Percentiles rank a stretch among this genome's conserved stretches.
phyloP scores from a whole-genome alignment of 2,113 vertebrate genomes.

The Anarhynchus alexandrinus region DNA sequence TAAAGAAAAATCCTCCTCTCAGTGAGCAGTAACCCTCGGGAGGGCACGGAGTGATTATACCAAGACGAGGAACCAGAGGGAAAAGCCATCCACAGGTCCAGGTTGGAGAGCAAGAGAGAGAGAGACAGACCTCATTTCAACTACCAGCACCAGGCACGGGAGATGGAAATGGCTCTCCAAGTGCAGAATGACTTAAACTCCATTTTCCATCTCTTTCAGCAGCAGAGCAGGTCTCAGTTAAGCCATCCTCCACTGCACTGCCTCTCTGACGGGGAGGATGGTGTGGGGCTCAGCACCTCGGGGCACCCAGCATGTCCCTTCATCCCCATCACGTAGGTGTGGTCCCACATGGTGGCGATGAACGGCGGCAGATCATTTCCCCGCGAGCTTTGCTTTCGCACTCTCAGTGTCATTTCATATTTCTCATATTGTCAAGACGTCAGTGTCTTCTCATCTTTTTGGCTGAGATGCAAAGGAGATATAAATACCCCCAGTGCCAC shows the following conservation, averaged over 20 bases:
- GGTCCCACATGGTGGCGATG: background rate
- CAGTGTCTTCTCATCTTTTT: background rate
- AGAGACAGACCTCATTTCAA: background rate
- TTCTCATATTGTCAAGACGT: background rate
- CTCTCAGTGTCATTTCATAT: background rate
- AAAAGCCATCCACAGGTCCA: background rate
- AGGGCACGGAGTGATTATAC: background rate
- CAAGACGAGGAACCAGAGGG: background rate
- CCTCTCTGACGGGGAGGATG: background rate
- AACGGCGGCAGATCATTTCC: background rate
- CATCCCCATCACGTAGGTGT: rapidly evolving
- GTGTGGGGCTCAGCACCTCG: background rate
- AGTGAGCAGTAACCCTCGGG: background rate
- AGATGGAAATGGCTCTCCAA: background rate
- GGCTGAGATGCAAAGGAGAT: background rate
- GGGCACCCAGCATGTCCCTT: background rate
- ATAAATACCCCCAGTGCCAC: background rate
- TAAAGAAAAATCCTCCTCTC: background rate
- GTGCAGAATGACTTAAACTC: background rate
- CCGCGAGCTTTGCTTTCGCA: background rate
- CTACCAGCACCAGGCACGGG: background rate
- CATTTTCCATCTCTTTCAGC: background rate
- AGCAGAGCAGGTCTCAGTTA: background rate
- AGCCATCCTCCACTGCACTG: background rate
- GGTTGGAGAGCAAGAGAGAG: background rate